phyloP scores from a whole-genome alignment of 2,888 invertebrate genomes.

The Salticus scenicus region DNA sequence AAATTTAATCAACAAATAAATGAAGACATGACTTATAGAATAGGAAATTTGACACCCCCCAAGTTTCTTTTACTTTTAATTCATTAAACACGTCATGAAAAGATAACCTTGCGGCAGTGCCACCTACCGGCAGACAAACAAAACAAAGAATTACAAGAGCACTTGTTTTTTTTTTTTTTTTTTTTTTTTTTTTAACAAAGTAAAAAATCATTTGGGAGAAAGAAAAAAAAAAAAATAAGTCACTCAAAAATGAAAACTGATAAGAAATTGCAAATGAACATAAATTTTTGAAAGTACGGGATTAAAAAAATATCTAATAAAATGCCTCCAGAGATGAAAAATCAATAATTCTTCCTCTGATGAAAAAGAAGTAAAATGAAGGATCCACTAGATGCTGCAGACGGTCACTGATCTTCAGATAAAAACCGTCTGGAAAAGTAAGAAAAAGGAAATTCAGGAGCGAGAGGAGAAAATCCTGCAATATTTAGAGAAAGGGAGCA shows the following conservation, averaged over 20 bases:
- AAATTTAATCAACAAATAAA: too few species aligned
- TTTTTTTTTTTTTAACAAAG: background rate
- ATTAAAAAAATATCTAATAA: background rate
- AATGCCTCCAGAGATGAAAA: constrained; percentile 15
- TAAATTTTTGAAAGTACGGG: background rate
- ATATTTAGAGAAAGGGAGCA: background rate
- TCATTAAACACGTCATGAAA: too few species aligned
- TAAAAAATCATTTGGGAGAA: background rate
- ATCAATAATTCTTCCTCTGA: constrained; percentile 46
- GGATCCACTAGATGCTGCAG: constrained; percentile 39
- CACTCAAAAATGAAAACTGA: background rate
- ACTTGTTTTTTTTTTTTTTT: background rate
- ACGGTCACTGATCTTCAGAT: constrained; percentile 63
- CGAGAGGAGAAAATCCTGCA: background rate
- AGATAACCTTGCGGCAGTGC: background rate
- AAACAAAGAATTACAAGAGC: background rate
- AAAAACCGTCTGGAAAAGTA: constrained; percentile 49
- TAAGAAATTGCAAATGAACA: background rate
- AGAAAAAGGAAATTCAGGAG: background rate
- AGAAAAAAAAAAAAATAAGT: background rate
- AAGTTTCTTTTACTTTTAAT: too few species aligned
- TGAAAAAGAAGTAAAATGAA: background rate
- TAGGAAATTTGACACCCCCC: too few species aligned
- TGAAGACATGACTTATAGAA: too few species aligned
- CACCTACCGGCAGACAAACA: background rate